Evolutionary conservation across 2,888 invertebrate species (phyloP), one percentile per base, ranked within the genome.

Genomic region (Acrocyrtus sp.): DNA sequence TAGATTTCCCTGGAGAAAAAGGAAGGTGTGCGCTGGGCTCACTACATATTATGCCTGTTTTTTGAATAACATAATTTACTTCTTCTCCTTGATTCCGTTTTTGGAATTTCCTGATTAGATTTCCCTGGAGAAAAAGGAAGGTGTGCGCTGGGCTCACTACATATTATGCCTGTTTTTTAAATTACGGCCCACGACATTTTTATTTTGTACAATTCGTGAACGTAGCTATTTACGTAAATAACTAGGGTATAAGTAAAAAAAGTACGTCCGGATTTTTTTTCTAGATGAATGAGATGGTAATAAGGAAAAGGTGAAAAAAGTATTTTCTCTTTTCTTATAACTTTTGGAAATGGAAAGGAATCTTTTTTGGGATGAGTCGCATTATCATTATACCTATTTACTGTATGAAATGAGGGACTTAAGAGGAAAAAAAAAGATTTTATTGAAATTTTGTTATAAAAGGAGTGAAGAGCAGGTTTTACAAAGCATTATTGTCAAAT

Each of bases 71-170:
- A n/a, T n/a, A n/a, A n/a, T n/a, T n/a, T n/a, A n/a, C n/a, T n/a
- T 56, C 39, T 56, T 41, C 34, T 48, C n/a, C 24, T 19, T 48
- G 45, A 29, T 56, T 66, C 65, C 53, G 45, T 45, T 34, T 5
- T 34, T 58, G 72, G 72, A 72, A 72, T 72, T 72, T 72, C 58
- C 63, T 72, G 65, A 72, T 72, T 72, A 72, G 58, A 72, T 72
- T 65, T 72, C 72, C 72, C 72, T 51, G 12, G 72, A 72, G 72
- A 65, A 70, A n/a, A 12, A 34, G 34, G 34, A 34, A 34, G 12
- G 6, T 34, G 5, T 34, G n/a, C n/a, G n/a, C n/a, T n/a, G n/a
- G n/a, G n/a, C n/a, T n/a, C n/a, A n/a, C n/a, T n/a, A n/a, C n/a
- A n/a, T n/a, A n/a, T n/a, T n/a, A n/a, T n/a, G n/a, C n/a, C n/a